Evolutionary conservation across 2,113 vertebrate genomes (phyloP).

Genomic region (Perognathus longimembris): DNA sequence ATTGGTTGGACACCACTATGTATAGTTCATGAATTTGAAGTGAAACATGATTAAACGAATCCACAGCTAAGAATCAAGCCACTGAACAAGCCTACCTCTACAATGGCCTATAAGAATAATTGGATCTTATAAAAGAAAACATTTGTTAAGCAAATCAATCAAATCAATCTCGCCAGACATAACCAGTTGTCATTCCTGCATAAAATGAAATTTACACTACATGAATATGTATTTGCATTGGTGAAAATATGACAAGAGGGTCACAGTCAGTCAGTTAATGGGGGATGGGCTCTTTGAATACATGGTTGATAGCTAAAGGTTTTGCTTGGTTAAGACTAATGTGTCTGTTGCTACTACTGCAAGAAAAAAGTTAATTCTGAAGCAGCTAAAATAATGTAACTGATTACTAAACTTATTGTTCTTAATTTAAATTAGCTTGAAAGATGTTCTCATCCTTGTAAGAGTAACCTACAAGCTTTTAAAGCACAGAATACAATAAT

Average conservation of each 20-base stretch:
- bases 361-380: slow-evolving; percentile 71
- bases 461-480: slow-evolving; percentile 35
- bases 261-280: slow-evolving; percentile 13
- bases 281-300: slow-evolving; percentile 23
- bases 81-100: slow-evolving; percentile 49
- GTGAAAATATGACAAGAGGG: slow-evolving; percentile 57
- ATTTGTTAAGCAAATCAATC: slow-evolving; percentile 82
- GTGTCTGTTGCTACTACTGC: neutral
- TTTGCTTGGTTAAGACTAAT: slow-evolving; percentile 56
- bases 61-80: slow-evolving; percentile 64
- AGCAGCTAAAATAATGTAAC: slow-evolving; percentile 63
- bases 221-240: slow-evolving; percentile 80
- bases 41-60: slow-evolving; percentile 79
- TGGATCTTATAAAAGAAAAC: slow-evolving; percentile 81
- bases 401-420: slow-evolving; percentile 62
- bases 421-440: slow-evolving; percentile 58
- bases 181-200: slow-evolving; percentile 66
- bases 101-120: slow-evolving; percentile 78
- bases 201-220: slow-evolving; percentile 78
- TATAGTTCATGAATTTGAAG: slow-evolving; percentile 75
- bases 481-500: slow-evolving; percentile 43
- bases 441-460: slow-evolving; percentile 58
- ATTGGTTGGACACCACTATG: slow-evolving; percentile 61
- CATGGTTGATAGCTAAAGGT: slow-evolving; percentile 51
- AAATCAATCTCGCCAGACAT: slow-evolving; percentile 77